These are phyloP conservation scores for Oryctes rhinoceros DNA, from an alignment of 1,140 invertebrate species.

Conservation along the genomic window DNA sequence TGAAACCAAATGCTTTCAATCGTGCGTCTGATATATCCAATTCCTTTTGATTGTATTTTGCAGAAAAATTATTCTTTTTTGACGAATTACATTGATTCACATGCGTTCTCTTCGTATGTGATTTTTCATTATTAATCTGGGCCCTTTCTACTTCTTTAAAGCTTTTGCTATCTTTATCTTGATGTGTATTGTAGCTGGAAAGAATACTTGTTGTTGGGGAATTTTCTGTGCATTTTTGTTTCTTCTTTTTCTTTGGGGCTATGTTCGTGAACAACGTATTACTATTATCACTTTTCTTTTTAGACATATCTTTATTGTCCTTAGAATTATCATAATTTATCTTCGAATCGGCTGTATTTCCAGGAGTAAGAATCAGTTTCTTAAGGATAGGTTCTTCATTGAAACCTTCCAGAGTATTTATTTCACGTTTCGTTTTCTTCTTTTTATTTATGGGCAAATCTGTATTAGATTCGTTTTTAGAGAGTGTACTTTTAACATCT, in stretches of 20 bases:
- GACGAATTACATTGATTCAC: constrained; percentile 42
- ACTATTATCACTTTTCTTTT: too few relatives aligned
- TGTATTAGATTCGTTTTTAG: constrained; percentile 24
- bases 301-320: too few relatives aligned
- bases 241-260: too few relatives aligned
- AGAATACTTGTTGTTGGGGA: too few relatives aligned
- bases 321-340: background rate
- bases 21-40: constrained; percentile 75
- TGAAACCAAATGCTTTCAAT: constrained; percentile 87
- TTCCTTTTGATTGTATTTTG: constrained; percentile 52
- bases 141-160: constrained; percentile 50
- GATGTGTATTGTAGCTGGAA: too few relatives aligned
- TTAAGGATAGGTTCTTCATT: constrained; percentile 38
- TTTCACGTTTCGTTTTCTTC: background rate
- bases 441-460: background rate
- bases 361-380: constrained; percentile 44
- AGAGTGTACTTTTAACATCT: background rate
- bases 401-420: constrained; percentile 23
- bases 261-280: too few relatives aligned
- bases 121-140: constrained; percentile 42
- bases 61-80: constrained; percentile 43
- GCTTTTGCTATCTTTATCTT: too few relatives aligned
- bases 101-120: constrained; percentile 39
- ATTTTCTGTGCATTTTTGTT: too few relatives aligned
- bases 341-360: constrained; percentile 45